Evolutionary conservation across 2,797 vertebrate species (phyloP).

Genomic region (Nothura maculosa): DNA sequence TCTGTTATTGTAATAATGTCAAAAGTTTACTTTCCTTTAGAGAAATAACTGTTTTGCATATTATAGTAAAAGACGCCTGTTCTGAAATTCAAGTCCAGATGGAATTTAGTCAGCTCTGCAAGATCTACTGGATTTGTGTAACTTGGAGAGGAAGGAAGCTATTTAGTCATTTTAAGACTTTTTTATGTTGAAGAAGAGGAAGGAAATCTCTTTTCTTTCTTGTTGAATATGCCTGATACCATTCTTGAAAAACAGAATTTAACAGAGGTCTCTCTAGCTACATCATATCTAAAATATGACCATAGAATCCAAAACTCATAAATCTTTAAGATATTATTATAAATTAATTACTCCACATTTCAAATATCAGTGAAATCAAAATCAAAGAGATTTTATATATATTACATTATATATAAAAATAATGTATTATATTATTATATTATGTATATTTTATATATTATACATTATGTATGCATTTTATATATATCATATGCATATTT

Average conservation of each 20-base stretch:
- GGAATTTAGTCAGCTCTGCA: neutral
- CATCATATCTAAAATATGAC: neutral
- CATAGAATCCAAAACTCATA: neutral
- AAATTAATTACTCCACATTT: neutral
- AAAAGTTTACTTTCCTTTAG: neutral
- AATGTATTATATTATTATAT: too few species aligned
- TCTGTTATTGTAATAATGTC: neutral
- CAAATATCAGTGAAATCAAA: neutral
- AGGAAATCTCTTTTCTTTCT: neutral
- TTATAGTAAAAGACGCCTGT: neutral
- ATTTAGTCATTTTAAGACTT: neutral
- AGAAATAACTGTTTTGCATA: neutral
- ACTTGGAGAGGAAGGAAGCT: neutral
- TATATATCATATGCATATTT: too few species aligned
- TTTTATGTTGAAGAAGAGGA: neutral
- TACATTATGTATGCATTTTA: too few species aligned
- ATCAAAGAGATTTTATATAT: too few species aligned
- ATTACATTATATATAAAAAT: too few species aligned
- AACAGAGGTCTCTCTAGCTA: neutral
- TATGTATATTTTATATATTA: too few species aligned
- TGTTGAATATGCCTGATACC: neutral
- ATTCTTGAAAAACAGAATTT: neutral
- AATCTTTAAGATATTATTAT: neutral
- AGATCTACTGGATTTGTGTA: neutral
- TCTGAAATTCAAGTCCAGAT: neutral